phyloP scores from a whole-genome alignment of 1,140 invertebrate species.

The Parasteatoda tepidariorum region DNA sequence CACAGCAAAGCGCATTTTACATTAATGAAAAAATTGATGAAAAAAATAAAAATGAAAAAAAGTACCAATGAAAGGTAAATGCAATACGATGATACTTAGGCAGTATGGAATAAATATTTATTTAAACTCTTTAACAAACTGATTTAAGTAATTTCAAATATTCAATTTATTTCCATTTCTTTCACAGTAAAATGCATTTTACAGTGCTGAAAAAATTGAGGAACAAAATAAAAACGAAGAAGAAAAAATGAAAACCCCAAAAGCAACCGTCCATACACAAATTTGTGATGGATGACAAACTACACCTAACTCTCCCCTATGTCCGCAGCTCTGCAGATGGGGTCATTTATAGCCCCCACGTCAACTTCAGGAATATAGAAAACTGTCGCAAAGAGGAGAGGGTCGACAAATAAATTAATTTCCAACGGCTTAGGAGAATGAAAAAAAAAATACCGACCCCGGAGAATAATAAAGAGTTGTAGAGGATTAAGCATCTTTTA shows the following conservation, averaged over 20 bases:
- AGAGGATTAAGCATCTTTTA: constrained; percentile 19
- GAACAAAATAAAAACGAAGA: neutral
- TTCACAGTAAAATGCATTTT: constrained; percentile 6
- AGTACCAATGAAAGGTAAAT: too few species aligned
- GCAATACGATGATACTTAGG: too few species aligned
- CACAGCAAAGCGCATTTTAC: too few species aligned
- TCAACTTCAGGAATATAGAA: constrained; percentile 40
- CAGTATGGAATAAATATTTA: too few species aligned
- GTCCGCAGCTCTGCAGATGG: neutral
- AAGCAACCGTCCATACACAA: constrained; percentile 53
- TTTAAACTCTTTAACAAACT: too few species aligned
- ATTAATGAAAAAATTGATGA: too few species aligned
- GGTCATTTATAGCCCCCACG: constrained; percentile 49
- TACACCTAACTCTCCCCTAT: neutral
- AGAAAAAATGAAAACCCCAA: constrained; percentile 41
- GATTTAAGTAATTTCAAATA: too few species aligned
- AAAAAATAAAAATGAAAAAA: too few species aligned
- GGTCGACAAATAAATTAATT: constrained; percentile 21
- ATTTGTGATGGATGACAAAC: constrained; percentile 43
- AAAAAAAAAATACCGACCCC: constrained; percentile 2
- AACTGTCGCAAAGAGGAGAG: constrained; percentile 25
- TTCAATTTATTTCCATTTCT: constrained; percentile 23
- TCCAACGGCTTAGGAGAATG: neutral
- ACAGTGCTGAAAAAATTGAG: neutral
- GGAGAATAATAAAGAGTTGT: constrained; percentile 36